Evolutionary conservation across 2,113 vertebrate genomes (phyloP), one percentile per base, ranked within the genome.

Genomic region (Scopus umbretta): DNA sequence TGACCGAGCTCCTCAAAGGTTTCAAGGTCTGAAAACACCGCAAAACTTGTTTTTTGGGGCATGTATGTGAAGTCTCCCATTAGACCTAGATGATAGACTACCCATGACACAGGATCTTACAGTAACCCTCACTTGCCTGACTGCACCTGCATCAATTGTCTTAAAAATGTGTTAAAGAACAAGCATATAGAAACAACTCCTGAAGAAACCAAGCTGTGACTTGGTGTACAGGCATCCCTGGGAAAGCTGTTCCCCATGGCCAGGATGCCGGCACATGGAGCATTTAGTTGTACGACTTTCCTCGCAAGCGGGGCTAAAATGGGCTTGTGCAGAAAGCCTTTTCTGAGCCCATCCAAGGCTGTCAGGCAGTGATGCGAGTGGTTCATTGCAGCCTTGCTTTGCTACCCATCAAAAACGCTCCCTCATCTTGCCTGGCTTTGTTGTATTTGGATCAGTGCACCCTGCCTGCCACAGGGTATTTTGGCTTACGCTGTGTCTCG

Each of bases 401-500:
- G 32, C 36, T 71, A 30, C 42, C 27, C 32, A 13, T 13, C 30
- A 15, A 30, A 62, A 71, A 8, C 3, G 0, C 12, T 50, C 45
- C 43, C 42, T n/a, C 2, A 3, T 23, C 29, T 20, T 71, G 29
- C 50, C 29, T 1, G 1, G 29, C 30, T 53, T 43, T 42, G 1
- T 18, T 3, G 52, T 4, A 6, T 45, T 67, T 23, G 18, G 18
- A 13, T 45, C 16, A 0, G 1, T 15, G 43, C 14, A 16, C 22
- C 38, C 81, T 58, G 21, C 68, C 59, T 45, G 43, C 30, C 79
- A 34, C 1, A 1, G 53, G 47, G 50, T 55, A 23, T 21, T 27
- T 18, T 50, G 30, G 59, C 53, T 6, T 8, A 17, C 4, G 29
- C 38, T 34, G 55, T 36, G 90, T 67, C 34, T 25, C 9, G 1